Evolutionary conservation across 1,140 invertebrate genomes (phyloP), one percentile per base, ranked within the genome.

Genomic region (Chionoecetes opilio): DNA sequence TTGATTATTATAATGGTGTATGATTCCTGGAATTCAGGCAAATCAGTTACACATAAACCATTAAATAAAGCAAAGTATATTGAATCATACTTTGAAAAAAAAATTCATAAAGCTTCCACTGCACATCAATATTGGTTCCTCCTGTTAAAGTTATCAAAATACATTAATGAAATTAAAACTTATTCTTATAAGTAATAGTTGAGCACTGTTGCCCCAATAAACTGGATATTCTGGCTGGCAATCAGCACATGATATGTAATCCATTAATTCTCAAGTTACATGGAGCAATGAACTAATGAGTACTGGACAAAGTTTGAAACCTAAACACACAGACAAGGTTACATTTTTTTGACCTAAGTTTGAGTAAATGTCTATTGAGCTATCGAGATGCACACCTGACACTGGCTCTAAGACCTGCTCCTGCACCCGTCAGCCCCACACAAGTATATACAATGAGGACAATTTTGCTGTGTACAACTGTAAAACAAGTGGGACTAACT

Each of bases 51-150:
- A 85, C 29, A 95, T 87, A 87, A n/a, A 92, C 94, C 91, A 92
- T 92, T 85, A 95, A 95, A 95, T 95, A 91, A 95, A 87, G 88
- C 94, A 95, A 95, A 92, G 82, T 92, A 95, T 95, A 92, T 53
- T 93, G 92, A 93, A 93, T 86, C 35, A 82, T 87, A 85, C 82
- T 14, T 84, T 11, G 53, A 46, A 93, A 38, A 31, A 34, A 75
- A 35, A 63, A 14, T 46, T 29, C 32, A 88, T 46, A 35, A 31
- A 75, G 89, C 34, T 91, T 91, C 21, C 46, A 91, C 53, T 63
- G 46, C 63, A 91, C 53, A 91, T 91, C 63, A 90, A 91, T 91
- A 90, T 86, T 29, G 31, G 29, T 90, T 90, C 34, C 89, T 91
- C 26, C 32, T 75, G 89, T 75, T 91, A 75, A 91, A 91, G 41